Evolutionary conservation across 2,888 invertebrate species (phyloP), one percentile per base, ranked within the genome.

Genomic region (Brenthis daphne): DNA sequence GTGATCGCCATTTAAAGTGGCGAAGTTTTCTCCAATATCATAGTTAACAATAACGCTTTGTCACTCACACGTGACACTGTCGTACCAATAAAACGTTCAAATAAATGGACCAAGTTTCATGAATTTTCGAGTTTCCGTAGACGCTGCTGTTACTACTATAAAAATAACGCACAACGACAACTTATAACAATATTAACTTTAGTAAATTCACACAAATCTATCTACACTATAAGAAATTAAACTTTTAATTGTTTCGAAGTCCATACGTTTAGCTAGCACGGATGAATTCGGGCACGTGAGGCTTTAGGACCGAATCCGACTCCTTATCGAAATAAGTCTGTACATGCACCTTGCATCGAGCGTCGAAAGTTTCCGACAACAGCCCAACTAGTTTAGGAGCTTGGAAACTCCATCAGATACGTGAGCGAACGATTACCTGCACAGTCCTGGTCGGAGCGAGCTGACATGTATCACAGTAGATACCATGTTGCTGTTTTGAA

Each of bases 321-420:
- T 85, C 83, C 83, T 87, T 89, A 90, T 90, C 90, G 85, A 77
- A 79, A 80, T 86, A 84, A 85, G 85, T 86, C 78, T 80, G 84
- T 83, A 85, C 86, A 89, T 90, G 75, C 77, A 77, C 75, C 79
- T 88, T 83, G 88, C 86, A 82, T 82, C 81, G 82, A 82, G 79
- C 81, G 82, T 83, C 80, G 80, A 80, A 91, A 91, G 84, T 90
- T 91, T 86, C 84, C 83, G 82, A 88, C 89, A 88, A 85, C 85
- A 85, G 84, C 79, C 84, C 87, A 91, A 90, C 90, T 90, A 90
- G 91, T 91, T 92, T 85, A 84, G 87, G 85, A 91, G 90, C 88
- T 89, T 83, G 82, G 84, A 86, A 92, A 92, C 91, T 92, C 87
- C 80, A 90, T 89, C 90, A 90, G 89, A 88, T 88, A 90, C 89